These are phyloP conservation scores for Phania funesta DNA, from an alignment of 2,888 invertebrate species.

Conservation along the genomic window DNA sequence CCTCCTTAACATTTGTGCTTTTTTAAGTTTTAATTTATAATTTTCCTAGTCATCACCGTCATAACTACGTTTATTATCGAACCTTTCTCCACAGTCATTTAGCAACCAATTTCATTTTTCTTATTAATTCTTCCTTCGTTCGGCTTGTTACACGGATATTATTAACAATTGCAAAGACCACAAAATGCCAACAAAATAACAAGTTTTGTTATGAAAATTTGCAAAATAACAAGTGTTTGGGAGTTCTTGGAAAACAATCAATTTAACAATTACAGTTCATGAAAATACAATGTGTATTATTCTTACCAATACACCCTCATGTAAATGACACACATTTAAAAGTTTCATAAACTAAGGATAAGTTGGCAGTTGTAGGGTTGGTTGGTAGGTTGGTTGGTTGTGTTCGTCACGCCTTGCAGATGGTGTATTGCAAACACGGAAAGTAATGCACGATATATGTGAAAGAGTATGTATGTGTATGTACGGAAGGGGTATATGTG, in stretches of 20 bases:
- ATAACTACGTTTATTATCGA: background rate
- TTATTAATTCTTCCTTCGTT: conserved; percentile 1
- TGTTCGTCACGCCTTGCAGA: conserved; percentile 6
- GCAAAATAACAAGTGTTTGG: conserved; percentile 65
- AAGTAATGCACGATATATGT: background rate
- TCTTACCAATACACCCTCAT: background rate
- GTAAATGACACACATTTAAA: conserved; percentile 55
- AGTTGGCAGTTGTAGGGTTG: background rate
- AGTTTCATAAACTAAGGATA: conserved; percentile 37
- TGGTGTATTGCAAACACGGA: background rate
- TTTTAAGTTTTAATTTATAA: background rate
- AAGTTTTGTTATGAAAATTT: conserved; percentile 72
- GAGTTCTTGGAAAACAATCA: conserved; percentile 72
- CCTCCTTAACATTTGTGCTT: background rate
- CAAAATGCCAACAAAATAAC: conserved; percentile 75
- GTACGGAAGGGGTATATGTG: background rate
- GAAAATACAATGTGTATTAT: conserved; percentile 51
- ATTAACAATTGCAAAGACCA: conserved; percentile 75
- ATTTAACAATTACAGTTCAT: conserved; percentile 70
- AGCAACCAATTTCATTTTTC: background rate
- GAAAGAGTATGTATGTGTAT: background rate
- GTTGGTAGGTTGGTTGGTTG: conserved; percentile 25
- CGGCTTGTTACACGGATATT: conserved; percentile 70
- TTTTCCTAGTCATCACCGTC: background rate
- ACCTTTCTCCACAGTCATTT: background rate